A percentile compares a stretch with the other conserved stretches of the same genome.
Conservation (phyloP, 2,797 vertebrate genomes). For the Pseudochromis fuscus region DNA sequence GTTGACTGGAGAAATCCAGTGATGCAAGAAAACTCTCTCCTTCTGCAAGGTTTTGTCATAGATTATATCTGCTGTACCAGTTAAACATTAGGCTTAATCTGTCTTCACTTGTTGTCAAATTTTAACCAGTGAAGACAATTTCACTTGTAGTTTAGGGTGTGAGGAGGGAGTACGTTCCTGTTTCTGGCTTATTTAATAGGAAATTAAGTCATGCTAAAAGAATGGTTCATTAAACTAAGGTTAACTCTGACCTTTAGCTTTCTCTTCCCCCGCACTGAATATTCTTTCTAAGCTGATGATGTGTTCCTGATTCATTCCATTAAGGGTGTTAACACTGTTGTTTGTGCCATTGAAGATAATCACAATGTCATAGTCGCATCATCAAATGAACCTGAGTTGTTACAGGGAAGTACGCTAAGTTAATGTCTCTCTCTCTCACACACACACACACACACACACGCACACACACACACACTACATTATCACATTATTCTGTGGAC, state of each 20-base stretch:
- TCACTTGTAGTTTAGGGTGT: not conserved
- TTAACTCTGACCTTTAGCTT: not conserved
- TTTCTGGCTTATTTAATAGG: too few relatives aligned
- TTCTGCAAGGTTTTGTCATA: not conserved
- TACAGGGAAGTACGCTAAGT: constrained; percentile 15
- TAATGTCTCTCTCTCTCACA: not conserved
- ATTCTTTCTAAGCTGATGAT: not conserved
- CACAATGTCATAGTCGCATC: too few relatives aligned
- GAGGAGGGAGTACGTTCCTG: too few relatives aligned
- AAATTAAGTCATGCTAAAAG: not conserved
- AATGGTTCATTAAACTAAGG: too few relatives aligned
- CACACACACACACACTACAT: not conserved
- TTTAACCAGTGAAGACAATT: not conserved
- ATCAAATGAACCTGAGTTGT: not conserved
- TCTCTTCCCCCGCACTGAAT: not conserved
- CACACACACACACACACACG: not conserved
- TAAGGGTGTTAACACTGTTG: too few relatives aligned
- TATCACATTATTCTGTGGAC: not conserved
- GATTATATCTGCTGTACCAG: not conserved
- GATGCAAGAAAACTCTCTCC: not conserved
- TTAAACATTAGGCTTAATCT: not conserved
- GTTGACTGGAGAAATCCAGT: not conserved
- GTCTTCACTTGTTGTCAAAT: not conserved
- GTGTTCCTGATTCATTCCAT: too few relatives aligned
- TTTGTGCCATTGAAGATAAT: too few relatives aligned